Evolutionary conservation across 2,113 vertebrate genomes (phyloP), one percentile per base, ranked within the genome.

Genomic region (Zosterops japonicus): DNA sequence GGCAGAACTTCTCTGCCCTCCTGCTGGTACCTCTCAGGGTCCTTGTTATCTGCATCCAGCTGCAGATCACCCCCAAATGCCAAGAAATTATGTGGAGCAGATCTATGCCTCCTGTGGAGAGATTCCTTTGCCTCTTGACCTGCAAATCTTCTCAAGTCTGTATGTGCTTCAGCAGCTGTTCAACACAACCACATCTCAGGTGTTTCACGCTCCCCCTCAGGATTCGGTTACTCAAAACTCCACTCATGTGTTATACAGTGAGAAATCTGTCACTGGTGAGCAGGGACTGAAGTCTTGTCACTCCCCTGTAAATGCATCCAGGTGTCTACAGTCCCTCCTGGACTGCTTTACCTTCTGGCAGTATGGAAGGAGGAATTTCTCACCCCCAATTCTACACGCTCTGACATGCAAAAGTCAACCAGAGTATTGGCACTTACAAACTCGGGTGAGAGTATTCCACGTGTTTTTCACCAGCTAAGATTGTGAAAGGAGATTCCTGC

Each of bases 361-460:
- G 4, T 1, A 6, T 23, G 44, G 35, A 50, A 64, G 28, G 41
- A 76, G 65, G 12, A 17, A 11, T 24, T 75, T 82, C 87, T 79
- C 56, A 82, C 27, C 36, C 46, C 5, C 14, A 22, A 0, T 57
- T 65, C 41, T 20, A 9, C 52, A n/a, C 0, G 0, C 16, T 33
- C 41, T 25, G 57, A 49, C 8, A 3, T 28, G 63, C 17, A 56
- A 49, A 80, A 79, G 23, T 22, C 59, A 33, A 1, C 13, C 3
- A 7, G 42, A 55, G 13, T 13, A 5, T 1, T 49, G 67, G 14
- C 29, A 28, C 16, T 61, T 77, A 13, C 0, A 29, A 64, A 19
- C 24, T 29, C 17, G 11, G 20, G 17, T 23, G 88, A 59, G 64
- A 63, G 69, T n/a, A 17, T 69, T 85, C 53, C 0, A 0, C 14